These are phyloP conservation scores for Galago senegalensis DNA, from an alignment of 2,797 vertebrate species.

Conservation along the genomic window DNA sequence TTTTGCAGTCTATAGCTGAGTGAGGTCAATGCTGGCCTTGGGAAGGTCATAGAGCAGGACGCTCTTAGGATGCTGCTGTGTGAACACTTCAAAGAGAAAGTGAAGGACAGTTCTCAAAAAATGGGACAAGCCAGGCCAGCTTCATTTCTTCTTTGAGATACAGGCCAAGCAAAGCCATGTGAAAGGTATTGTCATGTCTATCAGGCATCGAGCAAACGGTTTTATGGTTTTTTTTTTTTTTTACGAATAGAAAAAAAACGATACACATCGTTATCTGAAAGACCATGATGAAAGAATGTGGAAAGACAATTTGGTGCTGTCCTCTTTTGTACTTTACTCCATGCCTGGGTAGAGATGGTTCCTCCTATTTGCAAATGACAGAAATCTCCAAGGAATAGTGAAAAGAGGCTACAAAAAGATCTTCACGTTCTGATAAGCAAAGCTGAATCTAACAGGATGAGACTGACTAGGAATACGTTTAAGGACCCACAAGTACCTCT, in stretches of 20 bases:
- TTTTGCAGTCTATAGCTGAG: background rate
- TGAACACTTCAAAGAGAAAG: background rate
- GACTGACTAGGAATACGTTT: background rate
- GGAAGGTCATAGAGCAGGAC: background rate
- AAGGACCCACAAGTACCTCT: background rate
- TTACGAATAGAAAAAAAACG: background rate
- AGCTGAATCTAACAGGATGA: background rate
- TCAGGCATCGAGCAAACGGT: background rate
- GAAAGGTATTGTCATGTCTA: background rate
- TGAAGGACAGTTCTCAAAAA: background rate
- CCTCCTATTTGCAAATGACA: slow-evolving; percentile 47
- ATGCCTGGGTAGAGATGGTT: background rate
- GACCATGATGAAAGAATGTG: background rate
- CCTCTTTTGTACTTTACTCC: background rate
- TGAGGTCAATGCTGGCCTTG: background rate
- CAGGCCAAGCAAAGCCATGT: background rate
- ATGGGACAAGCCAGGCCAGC: background rate
- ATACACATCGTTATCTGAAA: background rate
- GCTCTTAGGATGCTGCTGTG: background rate
- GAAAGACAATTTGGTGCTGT: background rate
- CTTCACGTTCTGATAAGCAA: slow-evolving; percentile 16
- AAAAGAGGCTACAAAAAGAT: background rate
- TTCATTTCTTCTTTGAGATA: background rate
- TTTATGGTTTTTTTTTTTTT: background rate
- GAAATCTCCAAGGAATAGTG: background rate